Evolutionary conservation across 2,888 invertebrate species (phyloP), one percentile per base, ranked within the genome.

Genomic region (Eupithecia tripunctaria): DNA sequence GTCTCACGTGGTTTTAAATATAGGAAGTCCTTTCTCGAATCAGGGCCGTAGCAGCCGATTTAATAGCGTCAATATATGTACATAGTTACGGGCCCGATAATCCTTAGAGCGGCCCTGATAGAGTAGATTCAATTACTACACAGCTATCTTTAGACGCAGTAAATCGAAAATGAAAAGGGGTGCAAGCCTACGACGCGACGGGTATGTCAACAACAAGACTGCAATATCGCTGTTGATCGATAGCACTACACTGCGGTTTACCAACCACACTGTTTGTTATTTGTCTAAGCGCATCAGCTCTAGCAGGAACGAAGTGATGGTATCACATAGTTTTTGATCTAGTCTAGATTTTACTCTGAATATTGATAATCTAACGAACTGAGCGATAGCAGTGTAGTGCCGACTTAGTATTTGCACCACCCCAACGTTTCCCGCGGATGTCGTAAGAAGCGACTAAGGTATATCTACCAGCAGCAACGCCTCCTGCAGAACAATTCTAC

Each of bases 51-150:
- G 21, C 56, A 56, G 12, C 14, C 25, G 25, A 56, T 21, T 21
- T 51, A 51, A 51, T 51, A 51, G 3, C 47, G 47, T 51, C 47
- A 21, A 51, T 51, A 51, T n/a, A n/a, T n/a, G n/a, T n/a, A n/a
- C n/a, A n/a, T 51, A 51, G 21, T 51, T 51, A 21, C 4, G 2
- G 47, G 21, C 14, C 0, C 8, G 21, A 43, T 21, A 15, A 38
- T 36, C 71, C 67, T 65, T 1, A 38, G 12, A 72, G 25, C 67
- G n/a, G 18, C 64, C 29, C 67, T 72, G 67, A 71, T 68, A 62
- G 21, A 41, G 87, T 86, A 84, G 89, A 88, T 90, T 92, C 94
- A 93, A 94, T 95, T 94, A 94, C 93, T 86, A 85, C 89, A 87
- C 67, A 88, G 89, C 88, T 93, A 92, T 93, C 92, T 92, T 87